A percentile compares a stretch with the other conserved stretches of the same genome.
phyloP scores from a whole-genome alignment of 2,797 vertebrate genomes.

The Phalloptychus januarius region DNA sequence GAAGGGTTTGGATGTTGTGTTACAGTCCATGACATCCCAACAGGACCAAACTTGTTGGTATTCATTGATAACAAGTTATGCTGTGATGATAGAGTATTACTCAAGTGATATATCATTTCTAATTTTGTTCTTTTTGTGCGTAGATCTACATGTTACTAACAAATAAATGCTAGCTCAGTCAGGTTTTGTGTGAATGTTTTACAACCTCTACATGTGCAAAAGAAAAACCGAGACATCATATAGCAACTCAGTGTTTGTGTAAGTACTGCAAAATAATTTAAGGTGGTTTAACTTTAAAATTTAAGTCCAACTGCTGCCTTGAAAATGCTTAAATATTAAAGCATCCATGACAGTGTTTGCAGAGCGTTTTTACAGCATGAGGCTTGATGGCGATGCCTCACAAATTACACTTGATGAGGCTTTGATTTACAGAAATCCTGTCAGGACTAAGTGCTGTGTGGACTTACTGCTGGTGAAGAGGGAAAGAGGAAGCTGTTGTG shows the following conservation, averaged over 20 bases:
- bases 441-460: conserved; percentile 19
- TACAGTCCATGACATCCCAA: background rate
- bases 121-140: background rate
- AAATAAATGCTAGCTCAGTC: too few relatives aligned
- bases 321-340: background rate
- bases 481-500: conserved; percentile 39
- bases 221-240: too few relatives aligned
- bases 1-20: background rate
- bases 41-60: background rate
- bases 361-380: background rate
- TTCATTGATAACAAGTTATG: background rate
- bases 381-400: background rate
- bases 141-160: too few relatives aligned
- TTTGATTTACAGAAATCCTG: conserved; percentile 36
- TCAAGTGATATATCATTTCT: background rate
- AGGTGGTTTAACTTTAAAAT: too few relatives aligned
- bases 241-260: too few relatives aligned
- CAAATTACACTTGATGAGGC: conserved; percentile 7
- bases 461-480: conserved; percentile 13
- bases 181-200: too few relatives aligned
- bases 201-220: too few relatives aligned
- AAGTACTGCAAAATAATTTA: too few relatives aligned
- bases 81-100: background rate
- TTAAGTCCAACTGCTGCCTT: too few relatives aligned
- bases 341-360: background rate